These are phyloP conservation scores for Cenopis cana DNA, from an alignment of 2,888 invertebrate species.

Conservation along the genomic window DNA sequence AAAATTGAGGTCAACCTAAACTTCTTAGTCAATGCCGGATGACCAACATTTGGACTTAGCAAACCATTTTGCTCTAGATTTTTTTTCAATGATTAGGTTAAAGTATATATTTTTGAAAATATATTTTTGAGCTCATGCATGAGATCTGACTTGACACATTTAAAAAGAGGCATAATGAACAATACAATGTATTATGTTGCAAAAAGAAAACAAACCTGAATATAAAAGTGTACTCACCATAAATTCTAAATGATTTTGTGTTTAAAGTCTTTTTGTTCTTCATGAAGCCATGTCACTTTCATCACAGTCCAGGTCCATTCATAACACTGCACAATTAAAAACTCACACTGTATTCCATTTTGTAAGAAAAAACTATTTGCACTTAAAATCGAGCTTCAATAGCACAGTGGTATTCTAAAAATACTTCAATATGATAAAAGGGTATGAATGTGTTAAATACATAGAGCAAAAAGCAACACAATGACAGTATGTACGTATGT, in stretches of 20 bases:
- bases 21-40: no score
- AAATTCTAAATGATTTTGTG: constrained; percentile 64
- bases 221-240: constrained; percentile 67
- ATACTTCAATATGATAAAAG: constrained; percentile 81
- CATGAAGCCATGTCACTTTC: constrained; percentile 64
- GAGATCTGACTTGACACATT: not conserved
- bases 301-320: constrained; percentile 53
- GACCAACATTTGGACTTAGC: no score
- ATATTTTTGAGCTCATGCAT: not conserved
- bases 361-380: constrained; percentile 50
- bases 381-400: constrained; percentile 68
- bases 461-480: constrained; percentile 74
- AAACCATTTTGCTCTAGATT: no score
- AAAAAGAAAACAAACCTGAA: not conserved
- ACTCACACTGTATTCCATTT: constrained; percentile 45
- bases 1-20: no score
- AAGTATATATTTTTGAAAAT: not conserved
- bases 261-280: constrained; percentile 58
- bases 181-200: not conserved
- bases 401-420: constrained; percentile 78
- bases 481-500: constrained; percentile 70
- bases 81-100: no score
- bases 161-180: not conserved
- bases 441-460: constrained; percentile 75
- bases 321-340: constrained; percentile 44